phyloP scores from a whole-genome alignment of 2,113 vertebrate species.

The Lampris megalopsis region DNA sequence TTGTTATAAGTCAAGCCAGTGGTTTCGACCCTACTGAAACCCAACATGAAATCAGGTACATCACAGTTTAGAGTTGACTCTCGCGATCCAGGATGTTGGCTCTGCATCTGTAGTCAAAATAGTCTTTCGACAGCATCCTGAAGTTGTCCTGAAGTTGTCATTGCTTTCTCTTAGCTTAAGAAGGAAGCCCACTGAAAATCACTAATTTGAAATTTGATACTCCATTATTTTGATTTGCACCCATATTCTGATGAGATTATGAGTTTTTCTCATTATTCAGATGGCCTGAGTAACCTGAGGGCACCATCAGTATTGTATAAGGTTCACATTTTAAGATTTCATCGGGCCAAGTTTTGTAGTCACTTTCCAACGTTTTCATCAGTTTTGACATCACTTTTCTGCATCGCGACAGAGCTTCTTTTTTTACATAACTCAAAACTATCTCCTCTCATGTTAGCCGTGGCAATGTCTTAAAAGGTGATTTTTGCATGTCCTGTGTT shows the following conservation, averaged over 20 bases:
- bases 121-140: conserved; percentile 9
- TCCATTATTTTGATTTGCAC: conserved; percentile 42
- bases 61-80: conserved; percentile 87
- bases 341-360: conserved; percentile 85
- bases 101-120: conserved; percentile 30
- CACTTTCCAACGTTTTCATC: conserved; percentile 80
- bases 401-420: conserved; percentile 64
- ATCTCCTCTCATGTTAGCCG: conserved; percentile 50
- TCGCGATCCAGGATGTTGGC: conserved; percentile 82
- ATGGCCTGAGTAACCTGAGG: conserved; percentile 82
- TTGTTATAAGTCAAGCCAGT: conserved; percentile 80
- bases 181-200: neutral
- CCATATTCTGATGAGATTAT: too few species aligned
- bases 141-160: conserved; percentile 11
- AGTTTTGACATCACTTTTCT: conserved; percentile 51
- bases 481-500: conserved; percentile 98
- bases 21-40: conserved; percentile 91
- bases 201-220: conserved; percentile 11
- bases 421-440: conserved; percentile 66
- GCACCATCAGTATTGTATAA: conserved; percentile 89
- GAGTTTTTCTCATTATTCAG: conserved; percentile 24
- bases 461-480: conserved; percentile 61
- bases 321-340: conserved; percentile 87
- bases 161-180: conserved; percentile 4
- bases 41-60: conserved; percentile 95